A percentile compares a stretch with the other conserved stretches of the same genome.
These are phyloP conservation scores for Heterohyrax brucei DNA, from an alignment of 2,797 vertebrate species.

Conservation along the genomic window DNA sequence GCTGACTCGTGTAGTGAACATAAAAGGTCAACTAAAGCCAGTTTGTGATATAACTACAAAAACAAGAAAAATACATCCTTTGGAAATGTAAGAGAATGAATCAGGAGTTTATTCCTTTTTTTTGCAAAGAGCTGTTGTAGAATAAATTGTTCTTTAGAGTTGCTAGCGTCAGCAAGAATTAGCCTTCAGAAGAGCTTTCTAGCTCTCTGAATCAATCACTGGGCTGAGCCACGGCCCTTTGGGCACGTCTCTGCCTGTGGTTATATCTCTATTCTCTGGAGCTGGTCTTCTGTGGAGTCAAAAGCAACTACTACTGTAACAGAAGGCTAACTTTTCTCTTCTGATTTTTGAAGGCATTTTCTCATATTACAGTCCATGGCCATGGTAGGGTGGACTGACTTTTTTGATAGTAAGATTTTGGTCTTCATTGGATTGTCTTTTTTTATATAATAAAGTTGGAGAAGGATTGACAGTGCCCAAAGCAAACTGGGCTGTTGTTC, in stretches of 20 bases:
- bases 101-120: neutral
- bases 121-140: neutral
- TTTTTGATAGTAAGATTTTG: neutral
- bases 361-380: neutral
- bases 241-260: neutral
- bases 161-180: neutral
- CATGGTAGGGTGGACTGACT: neutral
- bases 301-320: neutral
- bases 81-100: slow-evolving; percentile 2
- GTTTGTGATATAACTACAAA: neutral
- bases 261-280: neutral
- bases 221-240: neutral
- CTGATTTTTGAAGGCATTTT: slow-evolving; percentile 2
- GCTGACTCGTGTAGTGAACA: neutral
- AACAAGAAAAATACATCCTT: neutral
- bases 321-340: neutral
- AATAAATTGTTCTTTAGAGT: too few relatives aligned
- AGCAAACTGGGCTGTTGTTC: neutral
- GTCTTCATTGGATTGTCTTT: neutral
- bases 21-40: neutral
- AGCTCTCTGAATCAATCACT: neutral
- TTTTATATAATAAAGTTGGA: neutral
- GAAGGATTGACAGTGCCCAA: neutral
- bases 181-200: neutral
- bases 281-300: neutral